A percentile compares a stretch with the other conserved stretches of the same genome.
Evolutionary conservation across 2,797 vertebrate genomes (phyloP).

Genomic region (Sebastes dallii): DNA sequence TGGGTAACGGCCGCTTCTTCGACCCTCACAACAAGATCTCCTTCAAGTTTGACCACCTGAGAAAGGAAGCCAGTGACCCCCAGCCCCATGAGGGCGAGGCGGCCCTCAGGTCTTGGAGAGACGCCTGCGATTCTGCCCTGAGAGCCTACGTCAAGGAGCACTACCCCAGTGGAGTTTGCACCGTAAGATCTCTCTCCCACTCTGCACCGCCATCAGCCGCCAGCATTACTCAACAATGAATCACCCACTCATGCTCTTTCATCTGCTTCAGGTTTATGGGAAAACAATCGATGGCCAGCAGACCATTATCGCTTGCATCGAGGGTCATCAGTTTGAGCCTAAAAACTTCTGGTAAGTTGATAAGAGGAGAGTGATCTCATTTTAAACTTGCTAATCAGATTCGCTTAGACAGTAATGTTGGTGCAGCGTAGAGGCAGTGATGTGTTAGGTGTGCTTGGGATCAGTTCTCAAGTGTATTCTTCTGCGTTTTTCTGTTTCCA

Average conservation of each 20-base stretch:
- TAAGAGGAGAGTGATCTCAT: background rate
- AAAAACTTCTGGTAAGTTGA: constrained; percentile 93
- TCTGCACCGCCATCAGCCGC: background rate
- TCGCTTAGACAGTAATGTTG: background rate
- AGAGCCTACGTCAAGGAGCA: constrained; percentile 93
- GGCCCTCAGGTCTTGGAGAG: constrained; percentile 87
- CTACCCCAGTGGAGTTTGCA: constrained; percentile 93
- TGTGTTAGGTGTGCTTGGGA: background rate
- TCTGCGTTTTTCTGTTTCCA: constrained; percentile 48
- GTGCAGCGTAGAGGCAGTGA: background rate
- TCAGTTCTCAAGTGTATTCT: background rate
- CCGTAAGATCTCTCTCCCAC: constrained; percentile 73
- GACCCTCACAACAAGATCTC: constrained; percentile 95
- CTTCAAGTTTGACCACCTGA: constrained; percentile 96
- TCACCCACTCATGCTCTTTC: constrained; percentile 5
- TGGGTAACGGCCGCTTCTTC: constrained; percentile 93
- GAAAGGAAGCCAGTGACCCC: constrained; percentile 91
- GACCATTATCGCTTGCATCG: constrained; percentile 95
- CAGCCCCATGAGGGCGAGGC: constrained; percentile 86
- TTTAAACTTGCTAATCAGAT: constrained; percentile 6
- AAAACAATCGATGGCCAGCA: constrained; percentile 95
- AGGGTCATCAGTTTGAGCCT: constrained; percentile 96
- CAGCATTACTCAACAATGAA: background rate
- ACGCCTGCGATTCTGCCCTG: constrained; percentile 89
- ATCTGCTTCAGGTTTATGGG: constrained; percentile 88